A percentile compares a stretch with the other conserved stretches of the same genome.
These are phyloP conservation scores for Urocitellus parryii DNA, from an alignment of 2,113 vertebrate species.

Conservation along the genomic window DNA sequence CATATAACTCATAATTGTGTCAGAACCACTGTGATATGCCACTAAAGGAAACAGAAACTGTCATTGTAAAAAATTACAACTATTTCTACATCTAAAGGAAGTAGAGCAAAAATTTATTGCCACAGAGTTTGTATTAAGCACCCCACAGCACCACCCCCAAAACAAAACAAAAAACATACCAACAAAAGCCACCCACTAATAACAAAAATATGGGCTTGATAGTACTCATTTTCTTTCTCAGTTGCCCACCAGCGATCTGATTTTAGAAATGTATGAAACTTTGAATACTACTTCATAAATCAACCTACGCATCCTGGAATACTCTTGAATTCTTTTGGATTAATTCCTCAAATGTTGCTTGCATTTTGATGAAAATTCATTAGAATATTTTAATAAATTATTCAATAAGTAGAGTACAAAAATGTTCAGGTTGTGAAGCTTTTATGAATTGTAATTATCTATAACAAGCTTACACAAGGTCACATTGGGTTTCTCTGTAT, in stretches of 20 bases:
- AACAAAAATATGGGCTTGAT: not conserved
- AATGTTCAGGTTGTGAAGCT: conserved; percentile 17
- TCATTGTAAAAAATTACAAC: conserved; percentile 40
- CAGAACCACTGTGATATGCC: conserved; percentile 2
- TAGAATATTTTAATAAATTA: conserved; percentile 70
- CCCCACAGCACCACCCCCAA: not conserved
- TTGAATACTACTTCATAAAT: conserved; percentile 35
- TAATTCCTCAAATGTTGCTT: conserved; percentile 23
- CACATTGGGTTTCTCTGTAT: not conserved
- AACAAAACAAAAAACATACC: not conserved
- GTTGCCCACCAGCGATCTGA: not conserved
- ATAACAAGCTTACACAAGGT: conserved; percentile 27
- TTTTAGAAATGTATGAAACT: conserved; percentile 43
- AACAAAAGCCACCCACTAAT: not conserved
- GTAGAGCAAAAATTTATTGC: conserved; percentile 26
- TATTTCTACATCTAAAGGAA: conserved; percentile 16
- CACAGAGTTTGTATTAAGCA: conserved; percentile 16
- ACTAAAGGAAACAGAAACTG: conserved; percentile 41
- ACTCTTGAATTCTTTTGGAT: not conserved
- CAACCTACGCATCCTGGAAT: not conserved
- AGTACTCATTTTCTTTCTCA: not conserved
- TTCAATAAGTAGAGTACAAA: conserved; percentile 22
- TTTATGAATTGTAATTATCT: conserved; percentile 55
- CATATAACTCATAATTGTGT: conserved; percentile 27
- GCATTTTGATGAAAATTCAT: conserved; percentile 59